Percentiles rank a stretch among this genome's conserved stretches.
Evolutionary conservation across 2,888 invertebrate species (phyloP).

Genomic region (Callimorpha dominula): DNA sequence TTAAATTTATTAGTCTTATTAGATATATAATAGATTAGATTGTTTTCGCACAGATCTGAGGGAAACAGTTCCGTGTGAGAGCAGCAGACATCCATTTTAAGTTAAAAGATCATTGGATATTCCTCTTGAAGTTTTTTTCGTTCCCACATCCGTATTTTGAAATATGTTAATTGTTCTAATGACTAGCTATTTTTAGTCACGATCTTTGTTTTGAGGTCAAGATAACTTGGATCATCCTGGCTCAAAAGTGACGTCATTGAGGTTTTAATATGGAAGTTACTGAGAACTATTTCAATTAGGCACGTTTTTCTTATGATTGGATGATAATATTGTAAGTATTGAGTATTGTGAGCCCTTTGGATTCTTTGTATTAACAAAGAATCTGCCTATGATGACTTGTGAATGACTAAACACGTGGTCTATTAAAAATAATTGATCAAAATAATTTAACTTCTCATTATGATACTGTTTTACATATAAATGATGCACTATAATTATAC

Average conservation of each 20-base stretch:
- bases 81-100: background rate
- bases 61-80: no score
- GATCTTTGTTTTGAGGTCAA: slow-evolving; percentile 51
- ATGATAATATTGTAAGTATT: slow-evolving; percentile 4
- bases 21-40: no score
- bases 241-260: slow-evolving; percentile 41
- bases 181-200: slow-evolving; percentile 52
- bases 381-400: background rate
- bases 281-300: slow-evolving; percentile 24
- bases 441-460: slow-evolving; percentile 3
- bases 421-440: background rate
- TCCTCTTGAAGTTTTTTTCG: slow-evolving; percentile 2
- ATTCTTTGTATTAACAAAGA: slow-evolving; percentile 9
- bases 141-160: slow-evolving; percentile 17
- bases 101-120: background rate
- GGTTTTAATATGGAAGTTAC: slow-evolving; percentile 30
- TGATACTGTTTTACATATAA: background rate
- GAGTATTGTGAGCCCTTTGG: background rate
- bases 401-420: background rate
- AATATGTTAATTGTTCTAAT: slow-evolving; percentile 29
- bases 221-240: slow-evolving; percentile 33
- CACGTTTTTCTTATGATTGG: slow-evolving; percentile 20
- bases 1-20: no score
- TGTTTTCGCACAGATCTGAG: no score
- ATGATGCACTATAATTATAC: background rate